Evolutionary conservation across 2,113 vertebrate species (phyloP).

Genomic region (Butorides virescens): DNA sequence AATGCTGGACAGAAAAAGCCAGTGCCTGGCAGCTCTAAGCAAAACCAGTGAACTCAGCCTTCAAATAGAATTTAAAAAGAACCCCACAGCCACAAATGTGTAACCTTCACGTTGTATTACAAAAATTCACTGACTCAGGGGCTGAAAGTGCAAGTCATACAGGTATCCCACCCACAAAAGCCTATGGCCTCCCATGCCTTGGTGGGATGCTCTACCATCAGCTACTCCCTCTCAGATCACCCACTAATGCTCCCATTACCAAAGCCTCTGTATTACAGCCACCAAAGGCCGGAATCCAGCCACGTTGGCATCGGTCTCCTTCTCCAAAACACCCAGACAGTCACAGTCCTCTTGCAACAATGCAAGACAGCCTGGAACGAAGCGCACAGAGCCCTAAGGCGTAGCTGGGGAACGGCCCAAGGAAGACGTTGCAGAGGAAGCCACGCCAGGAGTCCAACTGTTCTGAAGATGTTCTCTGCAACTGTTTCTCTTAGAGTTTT

Average conservation of each 20-base stretch:
- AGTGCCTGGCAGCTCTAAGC: background rate
- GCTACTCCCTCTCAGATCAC: background rate
- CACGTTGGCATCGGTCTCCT: rapidly evolving
- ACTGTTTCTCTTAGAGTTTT: background rate
- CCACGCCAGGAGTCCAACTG: background rate
- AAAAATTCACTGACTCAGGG: background rate
- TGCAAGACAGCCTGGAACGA: background rate
- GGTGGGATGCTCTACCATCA: background rate
- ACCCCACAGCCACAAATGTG: background rate
- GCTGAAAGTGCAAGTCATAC: background rate
- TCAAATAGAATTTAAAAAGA: background rate
- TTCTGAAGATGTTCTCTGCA: background rate
- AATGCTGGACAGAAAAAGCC: background rate
- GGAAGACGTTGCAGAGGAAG: background rate
- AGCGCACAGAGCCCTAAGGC: background rate
- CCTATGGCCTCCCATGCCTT: background rate
- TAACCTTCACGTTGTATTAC: background rate
- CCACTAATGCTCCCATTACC: background rate
- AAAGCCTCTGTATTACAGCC: background rate
- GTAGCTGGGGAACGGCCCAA: background rate
- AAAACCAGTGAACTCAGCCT: background rate
- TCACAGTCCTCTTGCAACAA: background rate
- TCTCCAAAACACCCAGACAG: background rate
- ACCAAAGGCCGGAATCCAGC: background rate
- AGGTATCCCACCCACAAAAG: background rate